phyloP scores from a whole-genome alignment of 2,888 invertebrate species.

The Trachelus tabidus region DNA sequence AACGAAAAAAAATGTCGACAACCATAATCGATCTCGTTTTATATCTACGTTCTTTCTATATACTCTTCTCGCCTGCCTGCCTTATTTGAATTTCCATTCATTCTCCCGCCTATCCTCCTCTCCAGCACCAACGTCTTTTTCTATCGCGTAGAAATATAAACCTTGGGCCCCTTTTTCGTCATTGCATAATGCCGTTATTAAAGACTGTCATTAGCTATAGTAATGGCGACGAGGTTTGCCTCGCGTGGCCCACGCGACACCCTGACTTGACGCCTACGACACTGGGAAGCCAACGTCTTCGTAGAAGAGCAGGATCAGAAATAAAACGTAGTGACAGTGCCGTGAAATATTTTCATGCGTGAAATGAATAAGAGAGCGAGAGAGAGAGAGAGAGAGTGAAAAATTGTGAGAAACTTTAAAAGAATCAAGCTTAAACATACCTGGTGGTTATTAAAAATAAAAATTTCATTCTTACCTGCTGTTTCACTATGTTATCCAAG shows the following conservation, averaged over 20 bases:
- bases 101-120: background rate
- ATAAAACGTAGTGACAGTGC: slow-evolving; percentile 4
- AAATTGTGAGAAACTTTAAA: background rate
- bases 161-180: slow-evolving; percentile 54
- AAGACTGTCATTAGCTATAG: slow-evolving; percentile 33
- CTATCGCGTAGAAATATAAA: slow-evolving; percentile 7
- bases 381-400: background rate
- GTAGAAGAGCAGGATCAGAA: background rate
- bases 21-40: background rate
- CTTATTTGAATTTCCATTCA: background rate
- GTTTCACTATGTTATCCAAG: background rate
- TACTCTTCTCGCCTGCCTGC: background rate
- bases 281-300: slow-evolving; percentile 4
- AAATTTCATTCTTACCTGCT: background rate
- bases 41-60: background rate
- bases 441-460: background rate
- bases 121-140: background rate
- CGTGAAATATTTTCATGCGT: slow-evolving; percentile 2
- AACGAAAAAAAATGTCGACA: background rate
- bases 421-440: background rate
- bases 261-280: background rate
- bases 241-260: background rate
- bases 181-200: slow-evolving; percentile 53
- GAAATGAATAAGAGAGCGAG: background rate
- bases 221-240: slow-evolving; percentile 16